Evolutionary conservation across 2,797 vertebrate genomes (phyloP), one percentile per base, ranked within the genome.

Genomic region (Gambelia wislizenii): DNA sequence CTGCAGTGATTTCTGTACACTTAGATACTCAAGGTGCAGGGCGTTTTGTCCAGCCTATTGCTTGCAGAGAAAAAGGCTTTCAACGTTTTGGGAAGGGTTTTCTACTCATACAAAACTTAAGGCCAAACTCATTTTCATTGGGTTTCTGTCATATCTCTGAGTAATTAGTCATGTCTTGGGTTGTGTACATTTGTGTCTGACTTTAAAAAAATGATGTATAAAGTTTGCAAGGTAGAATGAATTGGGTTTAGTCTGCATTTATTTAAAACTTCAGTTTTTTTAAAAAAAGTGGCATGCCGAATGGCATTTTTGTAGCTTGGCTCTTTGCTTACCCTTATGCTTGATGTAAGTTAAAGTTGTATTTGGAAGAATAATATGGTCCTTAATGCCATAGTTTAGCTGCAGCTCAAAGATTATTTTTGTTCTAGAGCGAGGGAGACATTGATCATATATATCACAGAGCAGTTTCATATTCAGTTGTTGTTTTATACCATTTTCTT

Each of bases 281-380:
- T 14, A 6, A 44, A 80, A 27, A 16, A 39, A 1, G 49, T 49
- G 30, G 3, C 18, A 72, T 76, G 25, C 42, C 27, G 25, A 5
- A 9, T 76, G 25, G 77, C 87, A 67, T 79, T 74, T 91, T 80
- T 54, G 42, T 6, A 85, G 14, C 27, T n/a, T 33, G 54, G 3
- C 47, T 56, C 14, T 2, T 81, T 61, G 6, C 39, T 44, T 72
- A n/a, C 18, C 54, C 42, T 18, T 59, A 22, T 33, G 13, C 2
- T 67, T 78, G 12, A 49, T 42, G n/a, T 16, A 39, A 1, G 4
- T 78, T 64, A 69, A 70, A 69, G 5, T 79, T 79, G 6, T 74
- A 59, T 74, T 59, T 59, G 39, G 30, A 74, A 6, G 42, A 14
- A 18, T 44, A 56, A 75, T 86, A 49, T n/a, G 54, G 16, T 49